phyloP scores from a whole-genome alignment of 2,797 vertebrate genomes.

The Hyperoplus immaculatus region DNA sequence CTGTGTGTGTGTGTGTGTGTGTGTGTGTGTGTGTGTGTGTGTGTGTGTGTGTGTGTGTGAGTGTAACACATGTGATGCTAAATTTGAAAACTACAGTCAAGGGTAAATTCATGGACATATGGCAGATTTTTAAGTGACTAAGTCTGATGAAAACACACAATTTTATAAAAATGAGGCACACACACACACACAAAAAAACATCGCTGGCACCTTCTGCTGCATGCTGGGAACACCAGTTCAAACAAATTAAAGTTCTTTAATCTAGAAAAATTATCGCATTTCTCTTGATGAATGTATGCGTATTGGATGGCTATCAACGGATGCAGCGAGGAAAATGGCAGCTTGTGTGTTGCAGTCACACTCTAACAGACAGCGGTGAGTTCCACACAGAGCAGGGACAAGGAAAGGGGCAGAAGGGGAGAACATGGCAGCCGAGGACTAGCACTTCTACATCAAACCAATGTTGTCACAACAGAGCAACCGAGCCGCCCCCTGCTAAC shows the following conservation, averaged over 20 bases:
- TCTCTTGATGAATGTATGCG: conserved; percentile 38
- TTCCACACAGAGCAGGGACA: conserved; percentile 67
- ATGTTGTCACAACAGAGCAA: conserved; percentile 78
- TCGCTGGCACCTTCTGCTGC: conserved; percentile 52
- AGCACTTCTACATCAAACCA: conserved; percentile 78
- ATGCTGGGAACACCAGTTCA: conserved; percentile 54
- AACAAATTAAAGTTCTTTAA: conserved; percentile 61
- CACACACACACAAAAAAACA: conserved; percentile 39
- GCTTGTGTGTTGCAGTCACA: conserved; percentile 68
- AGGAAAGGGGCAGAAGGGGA: conserved; percentile 73
- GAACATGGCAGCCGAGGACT: conserved; percentile 74
- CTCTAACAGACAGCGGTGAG: conserved; percentile 75
- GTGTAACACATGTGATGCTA: conserved; percentile 13
- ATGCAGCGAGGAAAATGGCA: conserved; percentile 47
- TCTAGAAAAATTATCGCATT: conserved; percentile 43
- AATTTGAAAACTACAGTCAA: conserved; percentile 22
- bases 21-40: conserved; percentile 3
- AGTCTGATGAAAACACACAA: conserved; percentile 44
- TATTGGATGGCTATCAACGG: conserved; percentile 41
- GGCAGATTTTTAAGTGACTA: conserved; percentile 38
- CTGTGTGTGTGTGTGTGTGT: conserved; percentile 1
- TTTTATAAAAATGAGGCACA: conserved; percentile 49
- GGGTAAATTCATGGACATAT: conserved; percentile 39
- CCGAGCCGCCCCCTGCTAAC: conserved; percentile 70
- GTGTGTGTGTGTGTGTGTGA: background rate